Base-by-base conservation (phyloP, 2,888 invertebrate species). In the Elmis aenea region DNA sequence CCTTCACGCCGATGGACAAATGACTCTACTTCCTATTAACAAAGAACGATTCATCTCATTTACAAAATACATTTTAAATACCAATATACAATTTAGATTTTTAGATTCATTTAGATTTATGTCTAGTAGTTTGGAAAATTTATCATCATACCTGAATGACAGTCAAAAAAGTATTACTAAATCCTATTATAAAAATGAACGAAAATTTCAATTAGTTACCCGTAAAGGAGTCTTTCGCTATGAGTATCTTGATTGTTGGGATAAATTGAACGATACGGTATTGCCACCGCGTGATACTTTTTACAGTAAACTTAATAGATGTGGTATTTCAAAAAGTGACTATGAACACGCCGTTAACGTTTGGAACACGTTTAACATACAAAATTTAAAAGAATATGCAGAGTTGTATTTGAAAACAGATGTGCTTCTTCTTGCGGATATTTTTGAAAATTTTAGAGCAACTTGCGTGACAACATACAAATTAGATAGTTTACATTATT, bases 151-250 rank as follows among this genome's bases (percentile, higher is more conserved):
- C 47, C 43, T 55, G 3, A 3, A 38, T 26, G 1, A 47, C 55
- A n/a, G 5, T 3, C 5, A 26, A n/a, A n/a, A n/a, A n/a, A n/a
- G n/a, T n/a, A n/a, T n/a, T n/a, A n/a, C n/a, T n/a, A n/a, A n/a
- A n/a, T 6, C 2, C 8, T 57, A 3, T 56, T n/a, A n/a, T n/a
- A n/a, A n/a, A n/a, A n/a, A n/a, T n/a, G n/a, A n/a, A n/a, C n/a
- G n/a, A n/a, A n/a, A 45, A 30, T 37, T 48, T 36, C 23, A 44
- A 20, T 43, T 48, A n/a, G n/a, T n/a, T n/a, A n/a, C n/a, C n/a
- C n/a, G n/a, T n/a, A n/a, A n/a, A n/a, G n/a, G n/a, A n/a, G 43
- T 62, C 6, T 62, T 62, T 36, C 59, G 58, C 0, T 62, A 55
- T 38, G 59, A 61, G 2, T 60, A 58, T 33, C 31, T 62, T 2